phyloP scores from a whole-genome alignment of 37 sponge, comb jelly and placozoan genomes.

The Oopsacas minuta region DNA sequence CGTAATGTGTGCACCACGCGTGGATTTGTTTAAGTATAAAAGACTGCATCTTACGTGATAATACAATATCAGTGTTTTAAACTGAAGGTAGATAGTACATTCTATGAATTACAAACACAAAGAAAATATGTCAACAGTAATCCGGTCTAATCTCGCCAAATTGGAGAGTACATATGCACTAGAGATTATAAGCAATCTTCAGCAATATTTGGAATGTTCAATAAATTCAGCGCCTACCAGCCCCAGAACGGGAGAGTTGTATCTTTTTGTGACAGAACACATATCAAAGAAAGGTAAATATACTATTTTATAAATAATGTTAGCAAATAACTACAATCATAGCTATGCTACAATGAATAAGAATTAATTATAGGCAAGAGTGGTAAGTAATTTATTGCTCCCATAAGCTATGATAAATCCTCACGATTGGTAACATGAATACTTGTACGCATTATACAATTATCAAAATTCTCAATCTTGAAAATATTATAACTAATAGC shows the following conservation, averaged over 20 bases:
- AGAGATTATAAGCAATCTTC: background rate
- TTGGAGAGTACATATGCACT: background rate
- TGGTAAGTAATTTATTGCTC: too few species aligned
- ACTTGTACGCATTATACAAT: too few species aligned
- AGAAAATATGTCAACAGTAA: background rate
- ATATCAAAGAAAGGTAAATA: background rate
- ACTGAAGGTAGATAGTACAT: background rate
- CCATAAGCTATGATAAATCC: too few species aligned
- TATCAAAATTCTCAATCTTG: too few species aligned
- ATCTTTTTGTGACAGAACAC: background rate
- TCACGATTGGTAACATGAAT: too few species aligned
- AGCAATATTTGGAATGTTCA: background rate
- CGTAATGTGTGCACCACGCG: constrained; percentile 3
- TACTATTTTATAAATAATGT: too few species aligned
- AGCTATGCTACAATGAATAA: too few species aligned
- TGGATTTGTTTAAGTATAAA: background rate
- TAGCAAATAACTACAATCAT: too few species aligned
- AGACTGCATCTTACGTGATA: background rate
- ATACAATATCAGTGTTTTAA: background rate
- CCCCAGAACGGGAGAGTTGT: background rate
- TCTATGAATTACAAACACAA: background rate
- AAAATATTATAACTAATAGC: too few species aligned
- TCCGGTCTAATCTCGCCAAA: background rate
- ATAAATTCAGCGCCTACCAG: background rate
- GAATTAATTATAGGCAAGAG: too few species aligned